Conservation (phyloP, 1,140 invertebrate genomes). For the Drosophila subobscura region DNA sequence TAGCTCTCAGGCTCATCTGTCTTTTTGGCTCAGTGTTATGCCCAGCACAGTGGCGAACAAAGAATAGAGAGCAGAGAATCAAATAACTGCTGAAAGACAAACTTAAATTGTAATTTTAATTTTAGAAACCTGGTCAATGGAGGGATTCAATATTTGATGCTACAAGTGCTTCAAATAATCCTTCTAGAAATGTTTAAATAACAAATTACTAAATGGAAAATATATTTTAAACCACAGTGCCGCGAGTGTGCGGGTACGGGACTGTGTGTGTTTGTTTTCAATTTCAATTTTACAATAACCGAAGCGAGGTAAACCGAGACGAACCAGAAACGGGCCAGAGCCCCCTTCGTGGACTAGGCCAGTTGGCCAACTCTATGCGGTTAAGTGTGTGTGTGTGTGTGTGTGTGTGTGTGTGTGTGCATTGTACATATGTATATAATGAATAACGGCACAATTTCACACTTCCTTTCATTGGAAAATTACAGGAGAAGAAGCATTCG, state of each 20-base stretch:
- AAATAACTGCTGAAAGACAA: too few relatives aligned
- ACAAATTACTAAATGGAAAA: too few relatives aligned
- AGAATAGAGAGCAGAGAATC: too few relatives aligned
- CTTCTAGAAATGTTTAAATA: too few relatives aligned
- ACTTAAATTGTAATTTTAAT: too few relatives aligned
- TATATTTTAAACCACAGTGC: slow-evolving; percentile 12
- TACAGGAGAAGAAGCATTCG: slow-evolving; percentile 2
- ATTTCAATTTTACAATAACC: slow-evolving; percentile 46
- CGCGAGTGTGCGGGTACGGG: too few relatives aligned
- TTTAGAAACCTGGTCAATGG: too few relatives aligned
- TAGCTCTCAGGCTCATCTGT: slow-evolving; percentile 26
- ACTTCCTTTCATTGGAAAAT: slow-evolving; percentile 50
- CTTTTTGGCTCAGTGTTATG: slow-evolving; percentile 25
- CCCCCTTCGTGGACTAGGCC: slow-evolving; percentile 13
- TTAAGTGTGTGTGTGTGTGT: not conserved
- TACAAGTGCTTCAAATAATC: too few relatives aligned
- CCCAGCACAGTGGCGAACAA: not conserved
- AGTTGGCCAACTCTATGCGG: slow-evolving; percentile 21
- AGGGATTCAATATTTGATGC: too few relatives aligned
- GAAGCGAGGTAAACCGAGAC: slow-evolving; percentile 14
- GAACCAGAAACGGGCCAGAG: slow-evolving; percentile 1
- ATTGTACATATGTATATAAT: slow-evolving; percentile 20
- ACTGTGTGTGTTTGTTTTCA: slow-evolving; percentile 48
- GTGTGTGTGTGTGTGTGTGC: not conserved
- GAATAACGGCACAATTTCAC: slow-evolving; percentile 49